phyloP scores from a whole-genome alignment of 2,113 vertebrate species.

The Thalassoma bifasciatum region DNA sequence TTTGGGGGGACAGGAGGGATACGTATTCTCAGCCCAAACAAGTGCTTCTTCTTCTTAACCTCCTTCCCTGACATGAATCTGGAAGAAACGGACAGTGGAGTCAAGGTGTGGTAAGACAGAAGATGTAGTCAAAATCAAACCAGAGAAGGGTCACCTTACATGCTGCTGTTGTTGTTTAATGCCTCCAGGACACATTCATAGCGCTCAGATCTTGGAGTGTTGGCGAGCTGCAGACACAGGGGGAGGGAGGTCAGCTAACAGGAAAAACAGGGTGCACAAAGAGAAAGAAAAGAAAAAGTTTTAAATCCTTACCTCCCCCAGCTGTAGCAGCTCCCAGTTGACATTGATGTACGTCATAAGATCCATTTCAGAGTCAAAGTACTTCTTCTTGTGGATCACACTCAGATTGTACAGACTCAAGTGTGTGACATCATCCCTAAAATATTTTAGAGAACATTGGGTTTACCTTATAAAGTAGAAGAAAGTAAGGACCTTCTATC shows the following conservation, averaged over 20 bases:
- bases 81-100: conserved; percentile 1
- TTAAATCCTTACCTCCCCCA: conserved; percentile 87
- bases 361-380: conserved; percentile 97
- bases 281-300: background rate
- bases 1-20: conserved; percentile 94
- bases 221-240: conserved; percentile 85
- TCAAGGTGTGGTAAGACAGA: background rate
- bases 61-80: conserved; percentile 99
- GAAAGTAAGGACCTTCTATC: background rate
- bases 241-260: background rate
- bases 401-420: conserved; percentile 98
- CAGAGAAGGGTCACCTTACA: conserved; percentile 82
- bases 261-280: background rate
- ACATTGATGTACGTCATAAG: conserved; percentile 97
- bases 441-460: conserved; percentile 7
- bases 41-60: conserved; percentile 99
- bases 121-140: background rate
- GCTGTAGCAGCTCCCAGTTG: conserved; percentile 96
- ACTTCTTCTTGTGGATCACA: conserved; percentile 99
- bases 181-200: conserved; percentile 93
- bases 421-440: conserved; percentile 97
- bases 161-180: conserved; percentile 94
- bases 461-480: background rate
- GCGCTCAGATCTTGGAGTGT: conserved; percentile 91
- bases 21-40: conserved; percentile 96